Conservation (phyloP, 2,797 vertebrate genomes). For the Dallia pectoralis region DNA sequence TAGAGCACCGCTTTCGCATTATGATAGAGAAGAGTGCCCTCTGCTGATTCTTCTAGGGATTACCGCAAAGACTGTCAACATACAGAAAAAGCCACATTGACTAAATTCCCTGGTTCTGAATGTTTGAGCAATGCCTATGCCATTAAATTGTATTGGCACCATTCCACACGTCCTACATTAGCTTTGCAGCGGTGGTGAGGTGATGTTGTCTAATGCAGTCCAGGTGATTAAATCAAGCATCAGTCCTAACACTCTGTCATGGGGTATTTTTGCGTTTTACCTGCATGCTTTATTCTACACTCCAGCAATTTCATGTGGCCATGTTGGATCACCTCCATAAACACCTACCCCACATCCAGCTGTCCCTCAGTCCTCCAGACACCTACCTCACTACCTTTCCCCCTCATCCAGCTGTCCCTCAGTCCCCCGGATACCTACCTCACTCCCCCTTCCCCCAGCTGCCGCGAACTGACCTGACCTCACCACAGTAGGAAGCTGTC, state of each 20-base stretch:
- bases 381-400: constrained; percentile 18
- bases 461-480: constrained; percentile 20
- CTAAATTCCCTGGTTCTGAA: background rate
- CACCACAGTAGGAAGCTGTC: constrained; percentile 43
- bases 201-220: background rate
- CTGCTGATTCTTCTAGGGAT: constrained; percentile 50
- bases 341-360: constrained; percentile 21
- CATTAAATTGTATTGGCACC: background rate
- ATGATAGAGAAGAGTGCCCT: constrained; percentile 30
- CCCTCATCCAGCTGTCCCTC: background rate
- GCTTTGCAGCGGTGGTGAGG: background rate
- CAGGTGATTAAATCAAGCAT: background rate
- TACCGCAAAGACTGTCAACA: constrained; percentile 5
- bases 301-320: constrained; percentile 16
- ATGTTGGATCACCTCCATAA: constrained; percentile 34
- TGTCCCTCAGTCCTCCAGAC: constrained; percentile 15
- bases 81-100: background rate
- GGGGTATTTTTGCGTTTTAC: background rate
- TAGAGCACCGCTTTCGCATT: background rate
- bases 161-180: background rate
- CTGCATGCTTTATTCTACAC: constrained; percentile 15
- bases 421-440: constrained; percentile 21
- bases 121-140: background rate
- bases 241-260: background rate
- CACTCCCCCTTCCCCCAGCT: constrained; percentile 1